Conservation (phyloP, 92 coral and sea anemone species). For the Micromussa lordhowensis region DNA sequence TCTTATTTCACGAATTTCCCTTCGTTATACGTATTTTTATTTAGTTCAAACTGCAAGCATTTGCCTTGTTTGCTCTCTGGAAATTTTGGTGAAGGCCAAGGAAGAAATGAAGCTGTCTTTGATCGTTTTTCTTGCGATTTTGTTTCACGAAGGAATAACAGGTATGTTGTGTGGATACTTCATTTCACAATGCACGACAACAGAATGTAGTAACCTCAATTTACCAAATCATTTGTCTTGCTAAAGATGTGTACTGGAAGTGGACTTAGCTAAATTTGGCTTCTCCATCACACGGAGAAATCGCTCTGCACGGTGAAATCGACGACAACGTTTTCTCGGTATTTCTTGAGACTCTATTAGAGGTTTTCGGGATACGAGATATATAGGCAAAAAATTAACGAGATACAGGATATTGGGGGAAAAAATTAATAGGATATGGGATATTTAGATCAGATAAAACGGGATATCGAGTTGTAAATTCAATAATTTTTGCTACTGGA, state of each 20-base stretch:
- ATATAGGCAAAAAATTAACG: too few species aligned
- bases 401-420: too few species aligned
- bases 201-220: background rate
- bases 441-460: too few species aligned
- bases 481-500: too few species aligned
- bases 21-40: background rate
- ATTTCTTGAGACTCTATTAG: too few species aligned
- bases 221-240: background rate
- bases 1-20: background rate
- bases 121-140: background rate
- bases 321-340: background rate
- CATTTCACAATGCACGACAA: background rate
- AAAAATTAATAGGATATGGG: too few species aligned
- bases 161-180: constrained; percentile 3
- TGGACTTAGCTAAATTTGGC: background rate
- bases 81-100: background rate
- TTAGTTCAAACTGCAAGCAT: background rate
- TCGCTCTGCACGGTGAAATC: background rate
- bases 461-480: too few species aligned
- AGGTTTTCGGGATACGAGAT: too few species aligned
- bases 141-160: background rate
- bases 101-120: constrained; percentile 6
- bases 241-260: background rate
- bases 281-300: background rate
- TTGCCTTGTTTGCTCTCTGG: background rate